Percentiles rank a stretch among this genome's conserved stretches.
phyloP scores from a whole-genome alignment of 2,797 vertebrate species.

The Enteromius thamalakanensis region DNA sequence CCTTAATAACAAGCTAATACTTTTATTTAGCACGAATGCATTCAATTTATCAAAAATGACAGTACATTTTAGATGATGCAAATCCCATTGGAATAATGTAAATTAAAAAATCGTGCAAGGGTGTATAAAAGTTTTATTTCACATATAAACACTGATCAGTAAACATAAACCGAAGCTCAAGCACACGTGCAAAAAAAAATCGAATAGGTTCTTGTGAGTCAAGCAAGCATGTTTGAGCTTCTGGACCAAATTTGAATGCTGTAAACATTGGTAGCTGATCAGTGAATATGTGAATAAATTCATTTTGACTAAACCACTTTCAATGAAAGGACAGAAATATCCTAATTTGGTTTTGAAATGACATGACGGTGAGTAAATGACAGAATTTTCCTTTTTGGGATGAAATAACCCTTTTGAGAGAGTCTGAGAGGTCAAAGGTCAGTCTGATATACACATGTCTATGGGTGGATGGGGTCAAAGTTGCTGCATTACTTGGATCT shows the following conservation, averaged over 20 bases:
- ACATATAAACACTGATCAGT: neutral
- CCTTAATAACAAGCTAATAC: neutral
- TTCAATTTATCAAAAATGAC: no score
- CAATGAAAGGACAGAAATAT: neutral
- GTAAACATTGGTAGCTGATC: neutral
- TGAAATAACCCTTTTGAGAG: neutral
- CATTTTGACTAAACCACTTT: neutral
- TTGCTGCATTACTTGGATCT: slow-evolving; percentile 99
- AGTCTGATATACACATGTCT: slow-evolving; percentile 59
- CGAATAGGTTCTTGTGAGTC: neutral
- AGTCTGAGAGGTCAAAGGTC: neutral
- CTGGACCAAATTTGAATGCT: neutral
- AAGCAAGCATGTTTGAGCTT: neutral
- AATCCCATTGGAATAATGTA: neutral
- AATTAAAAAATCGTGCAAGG: no score
- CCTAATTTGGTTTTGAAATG: neutral
- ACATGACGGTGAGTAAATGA: neutral
- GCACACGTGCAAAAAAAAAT: neutral
- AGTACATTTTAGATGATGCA: no score
- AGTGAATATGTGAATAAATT: neutral
- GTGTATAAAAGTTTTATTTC: neutral
- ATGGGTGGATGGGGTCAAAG: slow-evolving; percentile 80
- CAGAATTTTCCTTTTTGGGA: neutral
- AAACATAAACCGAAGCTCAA: neutral
- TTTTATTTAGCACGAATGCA: no score